Conservation (phyloP, 2,797 vertebrate genomes). For the Vireo griseus region DNA sequence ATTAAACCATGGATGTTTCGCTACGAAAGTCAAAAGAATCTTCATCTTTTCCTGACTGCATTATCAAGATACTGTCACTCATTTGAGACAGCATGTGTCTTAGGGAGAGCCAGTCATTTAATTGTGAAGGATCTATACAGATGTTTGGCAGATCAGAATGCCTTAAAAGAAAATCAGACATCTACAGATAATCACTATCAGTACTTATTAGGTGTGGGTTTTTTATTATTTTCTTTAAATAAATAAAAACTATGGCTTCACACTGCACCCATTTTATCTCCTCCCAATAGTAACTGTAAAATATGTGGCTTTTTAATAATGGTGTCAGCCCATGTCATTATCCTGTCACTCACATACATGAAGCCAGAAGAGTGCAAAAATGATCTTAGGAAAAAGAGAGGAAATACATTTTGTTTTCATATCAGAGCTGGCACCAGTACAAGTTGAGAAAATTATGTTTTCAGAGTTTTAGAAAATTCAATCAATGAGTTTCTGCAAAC, state of each 20-base stretch:
- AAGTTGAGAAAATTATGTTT: neutral
- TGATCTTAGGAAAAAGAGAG: neutral
- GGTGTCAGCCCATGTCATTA: neutral
- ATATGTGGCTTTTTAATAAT: neutral
- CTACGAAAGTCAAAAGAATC: neutral
- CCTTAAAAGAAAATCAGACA: neutral
- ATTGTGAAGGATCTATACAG: neutral
- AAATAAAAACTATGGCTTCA: neutral
- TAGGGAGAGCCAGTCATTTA: neutral
- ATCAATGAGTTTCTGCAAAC: neutral
- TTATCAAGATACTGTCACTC: neutral
- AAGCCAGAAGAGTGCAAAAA: neutral
- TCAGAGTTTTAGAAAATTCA: neutral
- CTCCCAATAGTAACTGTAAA: neutral
- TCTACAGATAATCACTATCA: neutral
- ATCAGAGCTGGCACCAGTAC: neutral
- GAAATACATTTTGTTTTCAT: neutral
- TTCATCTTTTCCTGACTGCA: neutral
- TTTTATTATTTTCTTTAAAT: neutral
- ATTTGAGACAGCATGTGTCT: neutral
- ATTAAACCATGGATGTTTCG: neutral
- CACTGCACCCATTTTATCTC: neutral
- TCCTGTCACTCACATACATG: neutral
- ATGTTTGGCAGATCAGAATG: neutral
- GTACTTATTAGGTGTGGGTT: fast-evolving